A percentile compares a stretch with the other conserved stretches of the same genome.
These are phyloP conservation scores for Podarcis raffonei DNA, from an alignment of 2,113 vertebrate species.

Conservation along the genomic window DNA sequence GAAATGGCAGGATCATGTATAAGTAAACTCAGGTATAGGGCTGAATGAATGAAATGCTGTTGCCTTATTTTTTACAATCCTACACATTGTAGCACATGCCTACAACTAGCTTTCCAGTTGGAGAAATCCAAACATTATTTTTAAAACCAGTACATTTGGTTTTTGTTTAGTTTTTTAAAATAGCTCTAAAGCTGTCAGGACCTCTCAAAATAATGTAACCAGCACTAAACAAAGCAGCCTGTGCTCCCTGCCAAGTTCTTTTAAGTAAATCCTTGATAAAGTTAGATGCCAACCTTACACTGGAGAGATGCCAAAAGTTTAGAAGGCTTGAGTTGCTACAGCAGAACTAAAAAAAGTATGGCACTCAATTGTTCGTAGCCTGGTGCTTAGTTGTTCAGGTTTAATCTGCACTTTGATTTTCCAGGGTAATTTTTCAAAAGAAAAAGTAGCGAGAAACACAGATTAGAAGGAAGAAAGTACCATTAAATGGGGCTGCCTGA, in stretches of 20 bases:
- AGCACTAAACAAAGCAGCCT: conserved; percentile 31
- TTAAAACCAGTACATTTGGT: conserved; percentile 41
- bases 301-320: conserved; percentile 54
- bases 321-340: conserved; percentile 51
- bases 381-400: conserved; percentile 39
- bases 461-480: background rate
- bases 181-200: conserved; percentile 57
- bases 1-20: background rate
- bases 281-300: conserved; percentile 43
- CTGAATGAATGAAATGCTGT: background rate
- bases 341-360: conserved; percentile 36
- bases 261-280: conserved; percentile 65
- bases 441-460: conserved; percentile 2
- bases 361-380: conserved; percentile 26
- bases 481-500: background rate
- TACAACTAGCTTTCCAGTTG: conserved; percentile 14
- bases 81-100: conserved; percentile 13
- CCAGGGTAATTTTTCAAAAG: conserved; percentile 30
- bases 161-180: conserved; percentile 22
- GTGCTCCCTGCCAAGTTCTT: conserved; percentile 55
- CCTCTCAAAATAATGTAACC: conserved; percentile 55
- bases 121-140: conserved; percentile 52
- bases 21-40: background rate
- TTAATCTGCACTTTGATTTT: conserved; percentile 6
- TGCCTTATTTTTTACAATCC: conserved; percentile 3